Conservation (phyloP, 2,113 vertebrate genomes). For the Cyanistes caeruleus region DNA sequence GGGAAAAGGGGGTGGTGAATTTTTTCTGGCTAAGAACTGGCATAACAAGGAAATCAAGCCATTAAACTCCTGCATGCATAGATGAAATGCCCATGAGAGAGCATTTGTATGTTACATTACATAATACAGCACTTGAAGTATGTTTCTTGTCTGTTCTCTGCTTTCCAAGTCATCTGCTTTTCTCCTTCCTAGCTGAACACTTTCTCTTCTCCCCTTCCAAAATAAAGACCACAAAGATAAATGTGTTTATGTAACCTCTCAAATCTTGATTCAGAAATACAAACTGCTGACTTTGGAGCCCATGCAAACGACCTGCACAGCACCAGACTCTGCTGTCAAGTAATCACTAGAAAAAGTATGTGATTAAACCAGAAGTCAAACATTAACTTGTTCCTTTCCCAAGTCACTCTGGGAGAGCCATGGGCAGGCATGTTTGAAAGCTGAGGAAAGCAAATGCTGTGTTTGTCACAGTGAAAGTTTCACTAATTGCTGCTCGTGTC, state of each 20-base stretch:
- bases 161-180: neutral
- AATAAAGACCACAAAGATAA: neutral
- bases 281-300: neutral
- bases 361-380: neutral
- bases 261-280: neutral
- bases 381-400: neutral
- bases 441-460: neutral
- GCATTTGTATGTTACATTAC: neutral
- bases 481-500: neutral
- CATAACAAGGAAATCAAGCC: neutral
- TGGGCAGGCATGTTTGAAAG: neutral
- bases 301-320: neutral
- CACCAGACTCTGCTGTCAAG: neutral
- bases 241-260: neutral
- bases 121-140: neutral
- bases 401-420: neutral
- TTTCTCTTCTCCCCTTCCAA: neutral
- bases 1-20: neutral
- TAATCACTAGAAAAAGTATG: neutral
- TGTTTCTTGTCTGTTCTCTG: neutral
- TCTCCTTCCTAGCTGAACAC: neutral
- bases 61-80: neutral
- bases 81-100: neutral
- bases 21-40: neutral
- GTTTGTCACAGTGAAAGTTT: neutral